Percentiles rank a stretch among this genome's conserved stretches.
Evolutionary conservation across 2,888 invertebrate species (phyloP).

Genomic region (Callimorpha dominula): DNA sequence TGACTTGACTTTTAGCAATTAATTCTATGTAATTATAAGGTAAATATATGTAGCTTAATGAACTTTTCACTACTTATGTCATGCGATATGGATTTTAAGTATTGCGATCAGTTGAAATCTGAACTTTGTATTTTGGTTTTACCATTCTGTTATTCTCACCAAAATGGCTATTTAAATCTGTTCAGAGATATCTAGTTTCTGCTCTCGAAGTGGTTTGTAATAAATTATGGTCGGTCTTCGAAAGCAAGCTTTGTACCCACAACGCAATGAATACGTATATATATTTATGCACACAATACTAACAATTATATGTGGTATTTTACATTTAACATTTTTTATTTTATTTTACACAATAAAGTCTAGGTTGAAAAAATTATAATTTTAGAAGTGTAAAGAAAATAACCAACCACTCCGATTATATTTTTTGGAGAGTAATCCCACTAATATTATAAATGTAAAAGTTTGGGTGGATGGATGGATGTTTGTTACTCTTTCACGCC

Average conservation of each 20-base stretch:
- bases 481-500: no score
- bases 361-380: no score
- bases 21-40: not conserved
- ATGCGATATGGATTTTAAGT: no score
- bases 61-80: not conserved
- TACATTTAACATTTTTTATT: no score
- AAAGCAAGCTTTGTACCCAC: not conserved
- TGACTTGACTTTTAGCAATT: not conserved
- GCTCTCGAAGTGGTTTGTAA: not conserved
- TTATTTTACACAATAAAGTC: no score
- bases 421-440: no score
- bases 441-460: no score
- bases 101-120: not conserved
- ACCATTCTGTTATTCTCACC: conserved; percentile 1
- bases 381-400: no score
- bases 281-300: not conserved
- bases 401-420: no score
- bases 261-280: not conserved
- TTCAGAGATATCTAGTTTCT: not conserved
- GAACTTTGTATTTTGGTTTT: not conserved
- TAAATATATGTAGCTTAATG: not conserved
- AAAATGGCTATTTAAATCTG: conserved; percentile 4
- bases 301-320: not conserved
- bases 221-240: conserved; percentile 11
- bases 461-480: no score